Conservation (phyloP, 2,797 vertebrate species). For the Enteromius viviparus region DNA sequence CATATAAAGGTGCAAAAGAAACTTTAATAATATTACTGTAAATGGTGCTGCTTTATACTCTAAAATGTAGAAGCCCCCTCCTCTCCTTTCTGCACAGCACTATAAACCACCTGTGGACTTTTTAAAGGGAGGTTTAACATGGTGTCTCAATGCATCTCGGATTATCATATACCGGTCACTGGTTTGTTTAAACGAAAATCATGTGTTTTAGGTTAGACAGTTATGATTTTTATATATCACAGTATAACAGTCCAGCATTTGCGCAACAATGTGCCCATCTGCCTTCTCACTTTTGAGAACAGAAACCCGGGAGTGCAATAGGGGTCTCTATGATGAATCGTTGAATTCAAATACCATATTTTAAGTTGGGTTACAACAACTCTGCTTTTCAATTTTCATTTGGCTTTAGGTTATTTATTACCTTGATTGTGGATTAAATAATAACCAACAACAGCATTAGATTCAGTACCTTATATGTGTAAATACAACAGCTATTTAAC, state of each 20-base stretch:
- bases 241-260: slow-evolving; percentile 24
- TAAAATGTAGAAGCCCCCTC: slow-evolving; percentile 77
- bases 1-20: slow-evolving; percentile 80
- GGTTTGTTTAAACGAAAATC: slow-evolving; percentile 71
- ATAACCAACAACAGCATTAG: slow-evolving; percentile 11
- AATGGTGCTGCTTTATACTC: slow-evolving; percentile 88
- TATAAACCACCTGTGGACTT: slow-evolving; percentile 76
- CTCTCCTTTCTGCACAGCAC: slow-evolving; percentile 74
- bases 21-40: slow-evolving; percentile 83
- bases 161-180: slow-evolving; percentile 64
- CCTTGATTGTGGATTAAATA: not conserved
- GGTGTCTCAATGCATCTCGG: slow-evolving; percentile 72
- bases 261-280: slow-evolving; percentile 38
- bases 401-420: slow-evolving; percentile 3
- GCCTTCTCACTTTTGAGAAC: slow-evolving; percentile 41
- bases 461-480: slow-evolving; percentile 9
- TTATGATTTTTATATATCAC: slow-evolving; percentile 30
- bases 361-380: not conserved
- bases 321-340: not conserved
- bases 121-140: slow-evolving; percentile 77
- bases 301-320: slow-evolving; percentile 14
- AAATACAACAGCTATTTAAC: slow-evolving; percentile 6
- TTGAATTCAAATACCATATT: slow-evolving; percentile 4
- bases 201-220: slow-evolving; percentile 69
- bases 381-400: not conserved